Evolutionary conservation across 2,113 vertebrate species (phyloP).

Genomic region (Enhydra lutris): DNA sequence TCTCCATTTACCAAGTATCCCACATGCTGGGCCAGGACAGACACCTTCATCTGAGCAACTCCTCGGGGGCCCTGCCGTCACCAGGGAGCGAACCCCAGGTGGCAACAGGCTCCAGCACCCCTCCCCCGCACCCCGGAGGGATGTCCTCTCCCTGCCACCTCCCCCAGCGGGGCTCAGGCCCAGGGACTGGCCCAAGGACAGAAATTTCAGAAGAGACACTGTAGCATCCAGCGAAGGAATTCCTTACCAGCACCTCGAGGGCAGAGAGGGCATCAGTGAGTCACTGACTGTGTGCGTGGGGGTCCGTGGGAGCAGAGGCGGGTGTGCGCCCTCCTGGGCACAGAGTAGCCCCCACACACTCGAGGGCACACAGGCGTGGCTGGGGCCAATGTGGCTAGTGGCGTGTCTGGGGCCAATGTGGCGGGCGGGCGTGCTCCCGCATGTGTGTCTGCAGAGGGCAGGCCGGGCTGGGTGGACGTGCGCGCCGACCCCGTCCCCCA

Average conservation of each 20-base stretch:
- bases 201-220: neutral
- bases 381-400: neutral
- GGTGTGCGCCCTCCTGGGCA: too few species aligned
- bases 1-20: neutral
- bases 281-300: rapidly evolving
- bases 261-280: neutral
- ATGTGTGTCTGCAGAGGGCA: rapidly evolving
- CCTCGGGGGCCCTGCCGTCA: neutral
- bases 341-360: rapidly evolving
- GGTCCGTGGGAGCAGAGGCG: neutral
- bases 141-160: rapidly evolving
- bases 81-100: rapidly evolving
- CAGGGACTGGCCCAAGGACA: neutral
- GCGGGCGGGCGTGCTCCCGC: rapidly evolving
- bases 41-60: rapidly evolving
- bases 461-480: rapidly evolving
- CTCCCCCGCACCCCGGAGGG: rapidly evolving
- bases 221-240: neutral
- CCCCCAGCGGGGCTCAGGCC: neutral
- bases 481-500: rapidly evolving
- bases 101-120: neutral
- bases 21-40: neutral
- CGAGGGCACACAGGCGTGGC: rapidly evolving
- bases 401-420: neutral
- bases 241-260: rapidly evolving